phyloP scores from a whole-genome alignment of 2,888 invertebrate species.

The Eumacrocentrus americanus region DNA sequence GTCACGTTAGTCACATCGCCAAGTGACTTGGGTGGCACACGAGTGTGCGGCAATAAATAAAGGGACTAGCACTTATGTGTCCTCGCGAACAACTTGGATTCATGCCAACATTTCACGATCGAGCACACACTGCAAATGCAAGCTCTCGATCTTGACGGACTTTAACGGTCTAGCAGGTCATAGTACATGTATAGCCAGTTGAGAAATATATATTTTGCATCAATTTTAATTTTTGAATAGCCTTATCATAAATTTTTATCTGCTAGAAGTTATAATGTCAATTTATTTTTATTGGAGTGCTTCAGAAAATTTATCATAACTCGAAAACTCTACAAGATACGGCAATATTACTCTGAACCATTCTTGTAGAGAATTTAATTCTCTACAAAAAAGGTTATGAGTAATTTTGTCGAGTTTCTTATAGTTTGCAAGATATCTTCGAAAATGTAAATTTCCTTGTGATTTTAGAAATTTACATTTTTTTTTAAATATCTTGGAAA shows the following conservation, averaged over 20 bases:
- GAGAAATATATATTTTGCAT: not conserved
- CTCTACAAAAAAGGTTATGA: no score
- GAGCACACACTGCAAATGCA: conserved; percentile 30
- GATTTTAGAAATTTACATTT: no score
- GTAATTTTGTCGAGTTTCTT: no score
- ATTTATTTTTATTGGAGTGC: no score
- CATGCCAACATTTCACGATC: conserved; percentile 37
- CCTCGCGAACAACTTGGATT: conserved; percentile 38
- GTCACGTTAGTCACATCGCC: conserved; percentile 1
- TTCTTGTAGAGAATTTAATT: no score
- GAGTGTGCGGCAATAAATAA: conserved; percentile 37
- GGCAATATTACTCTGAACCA: no score
- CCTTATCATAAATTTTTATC: not conserved
- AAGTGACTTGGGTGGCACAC: conserved; percentile 15
- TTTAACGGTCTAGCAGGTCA: conserved; percentile 7
- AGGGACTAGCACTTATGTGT: conserved; percentile 38
- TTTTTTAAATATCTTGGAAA: no score
- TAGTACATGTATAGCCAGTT: not conserved
- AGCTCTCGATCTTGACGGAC: conserved; percentile 1
- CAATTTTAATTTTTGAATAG: not conserved
- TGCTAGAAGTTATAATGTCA: no score
- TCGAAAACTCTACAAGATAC: no score
- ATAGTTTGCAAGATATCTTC: no score
- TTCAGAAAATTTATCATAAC: no score
- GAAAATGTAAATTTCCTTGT: no score